phyloP scores from a whole-genome alignment of 1,140 invertebrate species.

The Papilio machaon region DNA sequence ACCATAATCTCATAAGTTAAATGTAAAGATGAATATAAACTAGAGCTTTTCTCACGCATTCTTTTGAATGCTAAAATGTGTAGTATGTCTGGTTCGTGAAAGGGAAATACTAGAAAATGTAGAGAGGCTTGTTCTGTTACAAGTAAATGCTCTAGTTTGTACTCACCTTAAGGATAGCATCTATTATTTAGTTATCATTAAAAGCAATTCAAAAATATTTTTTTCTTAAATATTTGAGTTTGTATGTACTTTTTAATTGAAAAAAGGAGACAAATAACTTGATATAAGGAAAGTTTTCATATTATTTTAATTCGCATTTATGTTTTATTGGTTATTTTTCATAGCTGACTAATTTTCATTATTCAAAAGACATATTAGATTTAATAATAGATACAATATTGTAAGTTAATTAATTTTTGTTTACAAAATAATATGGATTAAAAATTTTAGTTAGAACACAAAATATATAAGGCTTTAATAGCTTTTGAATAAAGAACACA shows the following conservation, averaged over 20 bases:
- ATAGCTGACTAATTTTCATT: slow-evolving; percentile 18
- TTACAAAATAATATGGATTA: not conserved
- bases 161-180: not conserved
- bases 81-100: too few relatives aligned
- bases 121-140: too few relatives aligned
- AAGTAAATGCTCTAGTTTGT: too few relatives aligned
- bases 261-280: slow-evolving; percentile 25
- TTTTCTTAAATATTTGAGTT: not conserved
- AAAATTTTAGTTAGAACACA: not conserved
- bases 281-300: slow-evolving; percentile 26
- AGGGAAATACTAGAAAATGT: too few relatives aligned
- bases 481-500: not conserved
- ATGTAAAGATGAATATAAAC: not conserved
- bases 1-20: slow-evolving; percentile 36
- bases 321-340: slow-evolving; percentile 7
- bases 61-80: too few relatives aligned
- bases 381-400: not conserved
- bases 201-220: slow-evolving; percentile 7
- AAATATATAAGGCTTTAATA: not conserved
- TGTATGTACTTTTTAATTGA: not conserved
- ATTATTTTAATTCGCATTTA: slow-evolving; percentile 31
- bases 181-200: slow-evolving; percentile 28
- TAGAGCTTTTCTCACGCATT: too few relatives aligned
- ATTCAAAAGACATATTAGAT: not conserved
- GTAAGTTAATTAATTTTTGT: not conserved